These are phyloP conservation scores for Poeciliopsis infans DNA, from an alignment of 2,797 vertebrate genomes.

Conservation along the genomic window DNA sequence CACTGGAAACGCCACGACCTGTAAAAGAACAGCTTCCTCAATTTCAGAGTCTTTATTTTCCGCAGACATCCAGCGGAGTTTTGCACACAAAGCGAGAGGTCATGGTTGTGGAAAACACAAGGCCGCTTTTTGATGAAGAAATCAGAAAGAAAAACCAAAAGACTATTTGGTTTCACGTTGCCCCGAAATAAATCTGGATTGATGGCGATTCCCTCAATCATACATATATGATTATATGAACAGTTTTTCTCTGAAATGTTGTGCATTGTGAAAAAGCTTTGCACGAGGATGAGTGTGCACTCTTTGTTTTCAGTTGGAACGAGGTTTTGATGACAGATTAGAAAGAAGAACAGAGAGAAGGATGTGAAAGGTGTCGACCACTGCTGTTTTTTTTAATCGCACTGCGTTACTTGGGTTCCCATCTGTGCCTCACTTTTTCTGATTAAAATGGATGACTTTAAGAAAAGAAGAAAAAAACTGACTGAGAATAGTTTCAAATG, in stretches of 20 bases:
- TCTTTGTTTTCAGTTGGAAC: slow-evolving; percentile 24
- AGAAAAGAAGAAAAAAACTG: background rate
- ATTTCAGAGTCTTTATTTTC: slow-evolving; percentile 3
- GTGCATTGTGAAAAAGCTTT: slow-evolving; percentile 43
- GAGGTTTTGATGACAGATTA: slow-evolving; percentile 47
- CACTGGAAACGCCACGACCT: background rate
- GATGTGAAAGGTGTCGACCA: slow-evolving; percentile 52
- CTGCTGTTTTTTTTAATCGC: background rate
- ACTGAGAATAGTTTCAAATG: background rate
- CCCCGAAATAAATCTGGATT: slow-evolving; percentile 51
- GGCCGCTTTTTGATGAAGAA: background rate
- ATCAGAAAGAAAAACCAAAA: background rate
- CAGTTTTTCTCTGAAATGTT: slow-evolving; percentile 41
- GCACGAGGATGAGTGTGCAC: slow-evolving; percentile 31
- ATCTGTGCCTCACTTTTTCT: background rate
- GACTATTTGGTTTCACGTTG: slow-evolving; percentile 40
- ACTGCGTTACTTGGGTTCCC: background rate
- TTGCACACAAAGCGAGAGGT: background rate
- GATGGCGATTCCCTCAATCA: slow-evolving; percentile 46
- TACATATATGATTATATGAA: no score
- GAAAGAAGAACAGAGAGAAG: slow-evolving; percentile 59
- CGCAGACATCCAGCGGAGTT: slow-evolving; percentile 3
- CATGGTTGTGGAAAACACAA: slow-evolving; percentile 24
- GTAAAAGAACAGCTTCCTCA: slow-evolving; percentile 5
- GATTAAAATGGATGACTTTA: background rate